Evolutionary conservation across 2,797 vertebrate genomes (phyloP).

Genomic region (Acropternis orthonyx): DNA sequence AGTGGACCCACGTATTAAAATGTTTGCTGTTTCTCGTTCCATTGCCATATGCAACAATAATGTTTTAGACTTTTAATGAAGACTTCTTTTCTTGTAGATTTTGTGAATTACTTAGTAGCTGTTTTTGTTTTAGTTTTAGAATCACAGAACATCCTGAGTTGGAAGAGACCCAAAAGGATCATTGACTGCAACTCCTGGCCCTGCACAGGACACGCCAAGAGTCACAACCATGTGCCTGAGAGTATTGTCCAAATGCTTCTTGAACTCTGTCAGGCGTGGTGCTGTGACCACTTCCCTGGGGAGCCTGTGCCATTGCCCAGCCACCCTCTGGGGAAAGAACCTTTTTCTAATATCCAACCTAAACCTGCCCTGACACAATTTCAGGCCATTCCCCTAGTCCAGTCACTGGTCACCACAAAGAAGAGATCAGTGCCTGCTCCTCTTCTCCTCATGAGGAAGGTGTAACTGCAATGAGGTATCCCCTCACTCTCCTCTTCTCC

Average conservation of each 20-base stretch:
- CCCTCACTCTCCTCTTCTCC: not conserved
- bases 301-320: not conserved
- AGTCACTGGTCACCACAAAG: not conserved
- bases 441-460: accelerated
- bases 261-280: not conserved
- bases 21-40: not conserved
- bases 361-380: not conserved
- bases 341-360: not conserved
- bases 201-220: not conserved
- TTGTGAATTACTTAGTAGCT: not conserved
- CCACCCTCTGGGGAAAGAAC: not conserved
- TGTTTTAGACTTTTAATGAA: not conserved
- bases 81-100: not conserved
- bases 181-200: not conserved
- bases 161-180: not conserved
- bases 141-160: not conserved
- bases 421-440: not conserved
- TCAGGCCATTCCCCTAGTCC: not conserved
- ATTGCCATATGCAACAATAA: not conserved
- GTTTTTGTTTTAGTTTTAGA: not conserved
- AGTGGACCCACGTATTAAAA: not conserved
- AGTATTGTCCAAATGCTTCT: not conserved
- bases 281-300: not conserved
- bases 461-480: not conserved
- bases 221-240: not conserved